A percentile compares a stretch with the other conserved stretches of the same genome.
Evolutionary conservation across 92 coral and sea anemone species (phyloP).

Genomic region (Epizoanthus scotinus): DNA sequence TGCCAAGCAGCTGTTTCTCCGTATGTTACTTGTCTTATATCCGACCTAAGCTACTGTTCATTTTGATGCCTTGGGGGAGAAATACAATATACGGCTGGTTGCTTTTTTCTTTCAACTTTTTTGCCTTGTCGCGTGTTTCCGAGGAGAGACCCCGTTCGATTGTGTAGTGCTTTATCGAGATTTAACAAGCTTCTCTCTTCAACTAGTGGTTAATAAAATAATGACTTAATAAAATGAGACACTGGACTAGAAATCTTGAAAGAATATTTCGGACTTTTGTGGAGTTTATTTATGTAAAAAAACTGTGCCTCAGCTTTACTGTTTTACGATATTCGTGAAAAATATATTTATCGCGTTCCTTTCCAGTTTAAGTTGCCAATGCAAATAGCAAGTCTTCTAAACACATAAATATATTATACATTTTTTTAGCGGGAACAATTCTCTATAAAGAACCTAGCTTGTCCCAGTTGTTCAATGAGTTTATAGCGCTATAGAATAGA

Average conservation of each 20-base stretch:
- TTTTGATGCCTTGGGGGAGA: conserved; percentile 34
- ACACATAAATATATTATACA: no score
- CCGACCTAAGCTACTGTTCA: conserved; percentile 16
- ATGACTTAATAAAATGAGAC: conserved; percentile 1
- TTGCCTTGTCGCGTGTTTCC: neutral
- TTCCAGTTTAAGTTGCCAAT: neutral
- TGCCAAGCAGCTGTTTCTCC: conserved; percentile 17
- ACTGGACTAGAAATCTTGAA: neutral
- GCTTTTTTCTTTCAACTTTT: conserved; percentile 17
- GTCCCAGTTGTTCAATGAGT: no score
- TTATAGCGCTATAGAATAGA: no score
- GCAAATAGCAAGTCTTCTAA: no score
- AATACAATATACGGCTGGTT: conserved; percentile 12
- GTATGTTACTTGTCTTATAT: conserved; percentile 7
- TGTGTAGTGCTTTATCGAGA: conserved; percentile 2
- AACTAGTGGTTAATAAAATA: neutral
- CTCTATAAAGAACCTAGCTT: no score
- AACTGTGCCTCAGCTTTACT: no score
- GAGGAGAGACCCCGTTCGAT: conserved; percentile 19
- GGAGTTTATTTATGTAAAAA: neutral
- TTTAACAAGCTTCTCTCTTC: neutral
- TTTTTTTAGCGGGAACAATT: no score
- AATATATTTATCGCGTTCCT: neutral
- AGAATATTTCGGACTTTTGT: neutral
- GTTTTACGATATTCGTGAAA: neutral